These are phyloP conservation scores for Dendrolimus kikuchii DNA, from an alignment of 1,140 invertebrate species.

Conservation along the genomic window DNA sequence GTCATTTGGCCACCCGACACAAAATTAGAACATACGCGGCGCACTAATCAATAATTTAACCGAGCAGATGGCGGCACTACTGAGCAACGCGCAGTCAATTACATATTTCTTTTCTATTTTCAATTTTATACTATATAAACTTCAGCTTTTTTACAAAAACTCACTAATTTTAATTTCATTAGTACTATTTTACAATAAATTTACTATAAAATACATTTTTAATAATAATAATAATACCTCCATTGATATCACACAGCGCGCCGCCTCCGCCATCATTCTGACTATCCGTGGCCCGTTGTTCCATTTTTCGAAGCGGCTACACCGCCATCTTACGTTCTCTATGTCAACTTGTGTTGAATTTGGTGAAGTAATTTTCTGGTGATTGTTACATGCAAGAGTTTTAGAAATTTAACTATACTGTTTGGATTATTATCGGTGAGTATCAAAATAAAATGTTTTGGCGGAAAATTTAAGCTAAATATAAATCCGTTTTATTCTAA, in stretches of 20 bases:
- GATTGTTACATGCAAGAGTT: slow-evolving; percentile 35
- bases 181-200: too few species aligned
- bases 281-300: too few species aligned
- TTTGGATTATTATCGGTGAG: slow-evolving; percentile 50
- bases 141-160: too few species aligned
- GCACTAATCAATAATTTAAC: slow-evolving; percentile 30
- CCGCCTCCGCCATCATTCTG: slow-evolving; percentile 3
- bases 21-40: slow-evolving; percentile 38
- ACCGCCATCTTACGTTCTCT: slow-evolving; percentile 61
- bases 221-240: too few species aligned
- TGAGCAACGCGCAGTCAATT: slow-evolving; percentile 11
- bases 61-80: slow-evolving; percentile 41
- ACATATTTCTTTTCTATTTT: too few species aligned
- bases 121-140: too few species aligned
- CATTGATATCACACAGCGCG: not conserved
- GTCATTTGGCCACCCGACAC: slow-evolving; percentile 18
- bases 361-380: slow-evolving; percentile 47
- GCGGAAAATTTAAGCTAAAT: slow-evolving; percentile 55
- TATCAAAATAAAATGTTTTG: slow-evolving; percentile 44
- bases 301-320: slow-evolving; percentile 9
- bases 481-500: not conserved
- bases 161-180: too few species aligned
- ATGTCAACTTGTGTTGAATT: slow-evolving; percentile 53
- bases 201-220: too few species aligned
- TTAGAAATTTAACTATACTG: slow-evolving; percentile 45